phyloP scores from a whole-genome alignment of 2,113 vertebrate genomes.

The Erythrolamprus reginae region DNA sequence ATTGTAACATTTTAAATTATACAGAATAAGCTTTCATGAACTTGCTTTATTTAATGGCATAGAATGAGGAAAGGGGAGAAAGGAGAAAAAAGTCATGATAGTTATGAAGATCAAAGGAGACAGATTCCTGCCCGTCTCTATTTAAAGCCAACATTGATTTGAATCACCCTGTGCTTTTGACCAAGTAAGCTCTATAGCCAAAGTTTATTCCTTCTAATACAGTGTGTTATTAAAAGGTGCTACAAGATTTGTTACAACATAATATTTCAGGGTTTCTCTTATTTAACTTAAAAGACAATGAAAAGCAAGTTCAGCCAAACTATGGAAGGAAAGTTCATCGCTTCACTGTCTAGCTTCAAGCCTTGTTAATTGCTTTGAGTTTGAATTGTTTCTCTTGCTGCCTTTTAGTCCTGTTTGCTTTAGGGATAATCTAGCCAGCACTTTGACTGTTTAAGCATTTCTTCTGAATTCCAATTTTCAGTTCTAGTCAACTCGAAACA shows the following conservation, averaged over 20 bases:
- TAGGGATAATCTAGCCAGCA: background rate
- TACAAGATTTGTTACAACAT: background rate
- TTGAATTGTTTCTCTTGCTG: background rate
- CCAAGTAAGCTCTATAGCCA: background rate
- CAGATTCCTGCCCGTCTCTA: background rate
- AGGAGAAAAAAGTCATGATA: background rate
- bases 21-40: background rate
- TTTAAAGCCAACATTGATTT: background rate
- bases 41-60: background rate
- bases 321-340: background rate
- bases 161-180: background rate
- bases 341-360: background rate
- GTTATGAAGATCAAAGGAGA: background rate
- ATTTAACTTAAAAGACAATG: background rate
- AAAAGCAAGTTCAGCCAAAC: background rate
- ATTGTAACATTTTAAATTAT: slow-evolving; percentile 10
- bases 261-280: background rate
- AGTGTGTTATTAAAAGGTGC: background rate
- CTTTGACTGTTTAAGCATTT: background rate
- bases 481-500: background rate
- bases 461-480: background rate
- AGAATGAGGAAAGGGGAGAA: background rate
- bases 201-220: background rate
- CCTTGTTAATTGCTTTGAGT: background rate
- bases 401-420: background rate